Evolutionary conservation across 2,113 vertebrate genomes (phyloP), one percentile per base, ranked within the genome.

Genomic region (Helogale parvula): DNA sequence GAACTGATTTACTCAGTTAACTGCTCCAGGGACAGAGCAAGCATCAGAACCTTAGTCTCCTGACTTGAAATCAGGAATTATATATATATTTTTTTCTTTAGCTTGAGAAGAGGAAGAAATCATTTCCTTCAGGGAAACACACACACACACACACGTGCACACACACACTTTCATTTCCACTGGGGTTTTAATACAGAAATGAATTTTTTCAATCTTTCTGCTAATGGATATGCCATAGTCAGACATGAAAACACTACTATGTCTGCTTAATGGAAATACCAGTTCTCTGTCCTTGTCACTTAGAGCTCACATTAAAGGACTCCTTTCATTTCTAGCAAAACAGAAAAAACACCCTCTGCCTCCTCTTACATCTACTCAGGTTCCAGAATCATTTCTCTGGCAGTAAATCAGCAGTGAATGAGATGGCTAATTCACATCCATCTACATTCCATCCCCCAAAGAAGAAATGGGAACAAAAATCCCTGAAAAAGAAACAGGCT

Each of bases 161-260:
- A 7, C 57, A 60, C 21, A 23, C 57, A 60, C 57, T 80, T 97
- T 80, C 85, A 71, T 38, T 88, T 98, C 72, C 82, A 97, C 82
- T 5, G 1, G 84, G 84, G 82, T 96, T 97, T 97, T 93, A 97
- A 94, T 83, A 27, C 79, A 96, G 91, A 45, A 91, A 71, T 88
- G 27, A 96, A 97, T 97, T 93, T 96, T 76, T 97, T 84, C 96
- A 90, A 88, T 94, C 19, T 98, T 97, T 94, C 60, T 92, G n/a
- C 57, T 98, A 98, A 98, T 99, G 97, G 93, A 94, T 98, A 94
- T 97, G 80, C 98, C 98, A 99, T 97, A 90, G 71, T 80, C 85
- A 90, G 88, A 77, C 94, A 97, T 96, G 89, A 98, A 98, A 98
- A 98, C 77, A 96, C 92, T 93, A 63, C 76, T 94, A 79, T 33